Base-by-base conservation (phyloP, 2,797 vertebrate species). In the Pseudomugil tenellus region DNA sequence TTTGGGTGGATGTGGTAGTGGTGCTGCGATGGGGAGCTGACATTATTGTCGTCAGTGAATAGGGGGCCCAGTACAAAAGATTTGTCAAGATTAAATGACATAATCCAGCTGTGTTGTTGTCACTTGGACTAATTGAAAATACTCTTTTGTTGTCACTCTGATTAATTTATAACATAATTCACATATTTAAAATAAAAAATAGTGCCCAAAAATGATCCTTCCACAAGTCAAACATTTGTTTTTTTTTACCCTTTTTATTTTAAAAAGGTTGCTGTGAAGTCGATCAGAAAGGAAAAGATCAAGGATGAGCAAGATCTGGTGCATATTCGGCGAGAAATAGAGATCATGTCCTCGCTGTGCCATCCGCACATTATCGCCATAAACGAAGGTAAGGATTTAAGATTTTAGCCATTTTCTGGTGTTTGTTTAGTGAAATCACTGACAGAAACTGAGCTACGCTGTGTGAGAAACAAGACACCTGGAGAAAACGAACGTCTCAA, bases 181-280 rank as follows among this genome's bases (percentile, higher is more conserved):
- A 12, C 11, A 35, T 11, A 3, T 34, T 34, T 14, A 12, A 4
- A 14, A 13, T 14, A 39, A 39, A 39, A 14, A 17, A 5, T 6
- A 13, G 14, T 17, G 14, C 37, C 21, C 2, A 13, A 9, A 35
- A 35, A 37, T 12, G 14, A 26, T 39, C 8, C 32, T 19, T n/a
- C 9, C 13, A 28, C 6, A 28, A 13, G n/a, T 29, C 7, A 55
- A 17, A 13, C 26, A 62, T 17, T 61, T 14, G 7, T 62, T 58
- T 51, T 4, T 3, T 37, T 8, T n/a, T 7, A 35, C 12, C 26
- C n/a, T 17, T 58, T 58, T 37, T 58, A 26, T 34, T 48, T 67
- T n/a, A n/a, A n/a, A n/a, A 1, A 99, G 98, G 97, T 99, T 79
- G 98, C 97, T 35, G 97, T 99, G 77, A 99, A 99, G 86, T 98